These are phyloP conservation scores for Lottia scabra DNA, from an alignment of 2,888 invertebrate species.

Conservation along the genomic window DNA sequence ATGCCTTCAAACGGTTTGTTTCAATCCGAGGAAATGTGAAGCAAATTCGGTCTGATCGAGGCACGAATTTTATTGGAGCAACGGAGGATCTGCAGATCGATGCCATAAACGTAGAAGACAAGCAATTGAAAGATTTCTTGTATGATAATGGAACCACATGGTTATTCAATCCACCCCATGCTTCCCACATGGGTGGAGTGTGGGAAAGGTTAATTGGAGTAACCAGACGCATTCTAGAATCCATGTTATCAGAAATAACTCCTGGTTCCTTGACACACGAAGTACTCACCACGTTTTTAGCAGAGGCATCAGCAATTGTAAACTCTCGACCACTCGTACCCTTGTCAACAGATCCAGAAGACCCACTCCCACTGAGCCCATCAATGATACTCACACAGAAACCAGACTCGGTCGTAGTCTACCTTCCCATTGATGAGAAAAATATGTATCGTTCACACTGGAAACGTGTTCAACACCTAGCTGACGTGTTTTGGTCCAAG, in stretches of 20 bases:
- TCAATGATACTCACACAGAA: constrained; percentile 30
- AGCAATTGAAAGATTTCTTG: constrained; percentile 14
- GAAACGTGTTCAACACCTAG: constrained; percentile 29
- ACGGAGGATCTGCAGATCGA: constrained; percentile 22
- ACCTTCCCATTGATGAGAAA: constrained; percentile 9
- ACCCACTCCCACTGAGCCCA: constrained; percentile 25
- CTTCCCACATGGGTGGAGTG: constrained; percentile 32
- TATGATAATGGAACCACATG: constrained; percentile 20
- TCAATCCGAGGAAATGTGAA: constrained; percentile 24
- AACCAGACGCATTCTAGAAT: constrained; percentile 27
- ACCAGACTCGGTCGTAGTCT: not conserved
- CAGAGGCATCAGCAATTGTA: constrained; percentile 32
- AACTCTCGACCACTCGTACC: constrained; percentile 28
- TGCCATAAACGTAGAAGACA: constrained; percentile 29
- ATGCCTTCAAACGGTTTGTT: constrained; percentile 9
- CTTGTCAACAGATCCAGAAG: constrained; percentile 29
- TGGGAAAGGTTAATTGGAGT: constrained; percentile 37
- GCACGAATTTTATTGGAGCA: constrained; percentile 37
- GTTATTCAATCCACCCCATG: constrained; percentile 34
- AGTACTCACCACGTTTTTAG: constrained; percentile 32
- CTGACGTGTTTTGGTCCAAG: constrained; percentile 30
- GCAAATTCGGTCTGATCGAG: constrained; percentile 29
- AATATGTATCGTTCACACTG: constrained; percentile 28
- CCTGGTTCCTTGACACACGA: constrained; percentile 26
- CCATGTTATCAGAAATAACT: constrained; percentile 24